Conservation (phyloP, 2,797 vertebrate species). For the Chloroceryle amazona region DNA sequence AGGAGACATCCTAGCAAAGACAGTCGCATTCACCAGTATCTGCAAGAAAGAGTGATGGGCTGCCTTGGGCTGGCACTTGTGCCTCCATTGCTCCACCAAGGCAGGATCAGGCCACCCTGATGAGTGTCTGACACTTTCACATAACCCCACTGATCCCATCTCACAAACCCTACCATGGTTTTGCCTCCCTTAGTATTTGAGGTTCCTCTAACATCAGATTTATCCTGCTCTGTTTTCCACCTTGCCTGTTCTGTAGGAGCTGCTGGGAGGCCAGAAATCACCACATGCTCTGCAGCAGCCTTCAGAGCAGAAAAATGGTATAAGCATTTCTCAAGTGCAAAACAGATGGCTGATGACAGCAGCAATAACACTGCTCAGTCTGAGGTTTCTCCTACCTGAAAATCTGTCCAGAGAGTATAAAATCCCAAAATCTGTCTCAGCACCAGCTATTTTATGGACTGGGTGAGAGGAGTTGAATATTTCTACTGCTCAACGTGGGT, state of each 20-base stretch:
- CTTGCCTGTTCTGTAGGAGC: background rate
- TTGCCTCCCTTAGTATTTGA: background rate
- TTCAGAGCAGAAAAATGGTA: background rate
- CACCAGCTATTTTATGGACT: background rate
- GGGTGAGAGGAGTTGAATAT: background rate
- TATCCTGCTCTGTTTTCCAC: background rate
- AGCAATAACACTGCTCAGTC: background rate
- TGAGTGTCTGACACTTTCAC: background rate
- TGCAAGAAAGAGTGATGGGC: background rate
- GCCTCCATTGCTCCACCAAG: background rate
- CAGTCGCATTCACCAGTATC: slow-evolving; percentile 72
- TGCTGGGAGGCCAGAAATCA: background rate
- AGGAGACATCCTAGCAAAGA: slow-evolving; percentile 81
- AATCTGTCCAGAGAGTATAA: background rate
- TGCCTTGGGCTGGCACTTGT: background rate
- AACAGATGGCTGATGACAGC: background rate
- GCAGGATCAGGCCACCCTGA: background rate
- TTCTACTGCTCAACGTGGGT: background rate
- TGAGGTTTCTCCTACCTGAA: background rate
- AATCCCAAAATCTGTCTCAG: background rate
- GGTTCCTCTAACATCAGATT: background rate
- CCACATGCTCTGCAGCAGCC: background rate
- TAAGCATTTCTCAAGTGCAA: background rate
- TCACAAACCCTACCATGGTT: background rate
- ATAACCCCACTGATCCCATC: background rate